Evolutionary conservation across 2,888 invertebrate genomes (phyloP), one percentile per base, ranked within the genome.

Genomic region (Taenaris catops): DNA sequence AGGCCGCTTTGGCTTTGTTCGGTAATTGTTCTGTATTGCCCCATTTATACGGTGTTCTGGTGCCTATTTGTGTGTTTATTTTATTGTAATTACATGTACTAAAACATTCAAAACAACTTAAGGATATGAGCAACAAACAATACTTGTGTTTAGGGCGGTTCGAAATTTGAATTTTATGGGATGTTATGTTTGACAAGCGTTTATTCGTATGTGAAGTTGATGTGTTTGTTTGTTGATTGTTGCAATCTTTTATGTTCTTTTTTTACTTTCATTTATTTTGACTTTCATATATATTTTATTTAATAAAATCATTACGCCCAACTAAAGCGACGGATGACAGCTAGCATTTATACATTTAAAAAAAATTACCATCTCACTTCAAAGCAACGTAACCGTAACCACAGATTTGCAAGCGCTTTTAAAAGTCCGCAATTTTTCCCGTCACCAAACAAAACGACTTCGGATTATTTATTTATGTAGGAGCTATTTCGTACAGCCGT

Each of bases 401-500:
- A 12, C 4, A 26, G 17, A 34, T 14, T 39, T 39, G 34, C 24
- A 40, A 17, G 25, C 17, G 17, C 16, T 34, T 25, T 34, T 25
- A 36, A 17, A 34, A 25, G 21, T 12, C 8, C 33, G 34, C 38
- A 36, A 35, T 29, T 28, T 20, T 17, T n/a, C 7, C 35, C 28
- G 34, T 28, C 25, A 9, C 23, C 18, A 11, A 16, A 21, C 9
- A 31, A 33, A 42, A 34, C 17, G 16, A 19, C 9, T 29, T 19
- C 27, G 27, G 33, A 28, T 37, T 34, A 41, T 53, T 66, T 63
- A 67, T 66, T 66, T 71, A 71, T 67, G 61, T 59, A 63, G 21
- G 53, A 23, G 46, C 46, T 41, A 53, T 55, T 48, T 41, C 58
- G 50, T 62, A 64, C 75, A 76, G 69, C 72, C 71, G 74, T 55